These are phyloP conservation scores for Ricordea florida DNA, from an alignment of 92 coral and sea anemone species.

Conservation along the genomic window DNA sequence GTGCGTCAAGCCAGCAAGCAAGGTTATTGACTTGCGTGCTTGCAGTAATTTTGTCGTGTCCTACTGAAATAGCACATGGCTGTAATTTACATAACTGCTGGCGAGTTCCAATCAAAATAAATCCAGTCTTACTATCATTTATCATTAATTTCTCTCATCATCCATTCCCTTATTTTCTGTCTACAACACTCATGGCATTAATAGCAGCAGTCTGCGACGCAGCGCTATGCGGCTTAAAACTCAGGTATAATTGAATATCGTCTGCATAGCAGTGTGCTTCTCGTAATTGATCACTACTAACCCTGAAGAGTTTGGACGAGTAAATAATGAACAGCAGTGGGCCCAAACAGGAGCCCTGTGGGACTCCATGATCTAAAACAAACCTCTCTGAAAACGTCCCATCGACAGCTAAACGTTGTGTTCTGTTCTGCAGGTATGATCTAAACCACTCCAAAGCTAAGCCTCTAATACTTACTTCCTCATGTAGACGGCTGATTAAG, in stretches of 20 bases:
- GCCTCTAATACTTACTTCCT: constrained; percentile 18
- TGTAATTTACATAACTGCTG: constrained; percentile 50
- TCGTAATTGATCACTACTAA: constrained; percentile 21
- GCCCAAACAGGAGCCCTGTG: constrained; percentile 42
- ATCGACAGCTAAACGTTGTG: neutral
- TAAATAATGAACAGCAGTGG: too few relatives aligned
- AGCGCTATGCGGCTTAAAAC: constrained; percentile 36
- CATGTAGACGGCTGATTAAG: constrained; percentile 7
- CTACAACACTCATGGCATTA: constrained; percentile 37
- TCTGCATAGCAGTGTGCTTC: too few relatives aligned
- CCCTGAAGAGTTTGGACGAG: too few relatives aligned
- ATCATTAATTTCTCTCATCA: constrained; percentile 17
- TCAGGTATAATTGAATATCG: too few relatives aligned
- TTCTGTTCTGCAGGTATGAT: constrained; percentile 24
- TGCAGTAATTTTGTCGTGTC: constrained; percentile 11
- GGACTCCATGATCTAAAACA: constrained; percentile 1
- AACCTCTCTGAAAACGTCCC: constrained; percentile 20
- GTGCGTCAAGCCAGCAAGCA: constrained; percentile 55
- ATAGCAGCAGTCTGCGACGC: constrained; percentile 34
- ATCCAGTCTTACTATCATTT: constrained; percentile 47
- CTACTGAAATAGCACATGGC: constrained; percentile 28
- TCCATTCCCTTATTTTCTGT: constrained; percentile 57
- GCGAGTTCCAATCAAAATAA: constrained; percentile 48
- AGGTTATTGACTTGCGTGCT: constrained; percentile 42
- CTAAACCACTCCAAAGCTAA: constrained; percentile 26